These are phyloP conservation scores for Panthera tigris DNA, from an alignment of 2,113 vertebrate species.

Conservation along the genomic window DNA sequence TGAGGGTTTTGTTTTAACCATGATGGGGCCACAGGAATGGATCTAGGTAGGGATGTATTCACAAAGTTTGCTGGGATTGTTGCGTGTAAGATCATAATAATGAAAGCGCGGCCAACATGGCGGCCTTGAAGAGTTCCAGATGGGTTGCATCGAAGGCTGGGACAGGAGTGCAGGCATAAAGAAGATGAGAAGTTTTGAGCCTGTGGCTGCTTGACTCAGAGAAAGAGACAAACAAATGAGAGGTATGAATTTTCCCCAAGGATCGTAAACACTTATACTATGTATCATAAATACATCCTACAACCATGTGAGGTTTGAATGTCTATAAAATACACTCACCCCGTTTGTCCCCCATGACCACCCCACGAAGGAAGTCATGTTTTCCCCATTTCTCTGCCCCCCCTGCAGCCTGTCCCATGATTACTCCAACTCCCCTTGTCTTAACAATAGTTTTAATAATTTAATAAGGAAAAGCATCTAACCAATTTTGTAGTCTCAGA, in stretches of 20 bases:
- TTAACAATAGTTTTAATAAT: not conserved
- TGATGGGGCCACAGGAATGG: not conserved
- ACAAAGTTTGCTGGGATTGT: not conserved
- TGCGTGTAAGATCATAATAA: accelerated
- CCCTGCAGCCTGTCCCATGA: no score
- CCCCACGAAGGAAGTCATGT: accelerated
- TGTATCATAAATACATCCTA: accelerated
- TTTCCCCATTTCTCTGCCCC: accelerated
- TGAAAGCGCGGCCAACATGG: not conserved
- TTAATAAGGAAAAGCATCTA: not conserved
- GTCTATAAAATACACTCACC: accelerated
- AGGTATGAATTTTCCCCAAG: not conserved
- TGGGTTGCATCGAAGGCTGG: accelerated
- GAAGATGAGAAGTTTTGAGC: not conserved
- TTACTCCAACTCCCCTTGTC: not conserved
- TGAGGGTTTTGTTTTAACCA: not conserved
- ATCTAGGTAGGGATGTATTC: not conserved
- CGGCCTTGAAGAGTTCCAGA: not conserved
- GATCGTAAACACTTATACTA: not conserved
- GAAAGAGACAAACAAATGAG: not conserved
- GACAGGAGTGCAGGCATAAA: no score
- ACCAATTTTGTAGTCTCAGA: not conserved
- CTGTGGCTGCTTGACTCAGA: accelerated
- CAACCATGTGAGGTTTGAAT: accelerated
- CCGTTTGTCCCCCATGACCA: not conserved